Percentiles rank a stretch among this genome's conserved stretches.
Conservation (phyloP, 2,113 vertebrate species). For the Candoia aspera region DNA sequence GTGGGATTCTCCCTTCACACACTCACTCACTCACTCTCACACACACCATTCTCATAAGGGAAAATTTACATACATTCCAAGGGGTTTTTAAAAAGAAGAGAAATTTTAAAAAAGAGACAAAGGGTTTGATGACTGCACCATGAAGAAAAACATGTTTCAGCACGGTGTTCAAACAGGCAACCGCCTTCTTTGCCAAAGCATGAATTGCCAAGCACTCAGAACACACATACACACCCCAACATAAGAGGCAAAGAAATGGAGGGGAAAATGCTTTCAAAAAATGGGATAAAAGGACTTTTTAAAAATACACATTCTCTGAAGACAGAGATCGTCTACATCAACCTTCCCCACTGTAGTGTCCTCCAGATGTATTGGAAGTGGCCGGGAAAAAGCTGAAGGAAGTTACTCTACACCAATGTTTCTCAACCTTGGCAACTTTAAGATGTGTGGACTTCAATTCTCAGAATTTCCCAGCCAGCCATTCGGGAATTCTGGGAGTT, state of each 20-base stretch:
- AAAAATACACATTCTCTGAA: not conserved
- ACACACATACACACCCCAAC: not conserved
- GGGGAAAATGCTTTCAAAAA: not conserved
- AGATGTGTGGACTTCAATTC: no score
- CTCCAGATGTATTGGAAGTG: not conserved
- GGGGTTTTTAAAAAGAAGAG: not conserved
- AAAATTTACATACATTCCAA: not conserved
- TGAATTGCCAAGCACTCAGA: not conserved
- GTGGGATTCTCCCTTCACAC: rapidly evolving
- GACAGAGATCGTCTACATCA: not conserved
- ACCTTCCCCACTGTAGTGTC: no score
- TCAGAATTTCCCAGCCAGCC: no score
- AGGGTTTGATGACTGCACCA: not conserved
- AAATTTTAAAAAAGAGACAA: not conserved
- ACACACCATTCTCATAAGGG: not conserved
- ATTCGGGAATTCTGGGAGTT: no score
- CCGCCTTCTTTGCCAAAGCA: not conserved
- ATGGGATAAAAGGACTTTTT: not conserved
- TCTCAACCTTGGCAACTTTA: no score
- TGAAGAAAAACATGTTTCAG: not conserved
- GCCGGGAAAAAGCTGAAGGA: not conserved
- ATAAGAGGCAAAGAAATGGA: not conserved
- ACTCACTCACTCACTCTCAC: not conserved
- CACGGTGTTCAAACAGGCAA: not conserved
- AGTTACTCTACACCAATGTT: not conserved